These are phyloP conservation scores for Emesis russula DNA, from an alignment of 2,888 invertebrate species.

Conservation along the genomic window DNA sequence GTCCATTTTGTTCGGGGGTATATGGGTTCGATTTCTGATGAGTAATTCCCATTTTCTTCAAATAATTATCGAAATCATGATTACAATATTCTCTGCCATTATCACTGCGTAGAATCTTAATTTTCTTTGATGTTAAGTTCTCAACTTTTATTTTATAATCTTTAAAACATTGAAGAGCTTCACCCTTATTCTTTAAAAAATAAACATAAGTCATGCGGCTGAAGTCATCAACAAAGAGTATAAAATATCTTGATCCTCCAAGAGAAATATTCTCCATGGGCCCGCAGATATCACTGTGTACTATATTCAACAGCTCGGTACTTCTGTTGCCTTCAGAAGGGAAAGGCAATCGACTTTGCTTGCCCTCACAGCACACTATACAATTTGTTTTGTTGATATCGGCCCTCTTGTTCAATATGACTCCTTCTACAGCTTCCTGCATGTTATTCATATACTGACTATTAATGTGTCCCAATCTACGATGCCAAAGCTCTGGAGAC, in stretches of 20 bases:
- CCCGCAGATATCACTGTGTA: no score
- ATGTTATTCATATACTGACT: constrained; percentile 61
- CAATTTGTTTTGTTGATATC: constrained; percentile 53
- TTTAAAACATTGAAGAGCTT: constrained; percentile 12
- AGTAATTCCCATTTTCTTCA: constrained; percentile 37
- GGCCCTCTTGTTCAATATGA: constrained; percentile 26
- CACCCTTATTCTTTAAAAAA: constrained; percentile 34
- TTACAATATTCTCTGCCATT: constrained; percentile 50
- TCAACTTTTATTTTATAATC: background rate
- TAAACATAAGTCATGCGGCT: constrained; percentile 73
- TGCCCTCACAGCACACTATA: constrained; percentile 78
- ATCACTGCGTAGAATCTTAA: constrained; percentile 41
- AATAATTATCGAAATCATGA: constrained; percentile 40
- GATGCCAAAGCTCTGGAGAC: constrained; percentile 57
- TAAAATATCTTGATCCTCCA: constrained; percentile 73
- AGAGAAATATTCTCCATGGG: background rate
- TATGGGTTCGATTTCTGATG: constrained; percentile 1
- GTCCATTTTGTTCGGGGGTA: constrained; percentile 36
- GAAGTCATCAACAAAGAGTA: constrained; percentile 79
- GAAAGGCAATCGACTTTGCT: constrained; percentile 76
- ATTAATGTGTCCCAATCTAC: constrained; percentile 65
- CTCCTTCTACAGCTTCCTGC: constrained; percentile 45
- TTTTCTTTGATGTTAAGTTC: constrained; percentile 5
- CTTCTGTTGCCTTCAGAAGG: constrained; percentile 56
- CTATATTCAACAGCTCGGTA: constrained; percentile 30